Conservation (phyloP, 2,888 invertebrate species). For the Euphydryas editha region DNA sequence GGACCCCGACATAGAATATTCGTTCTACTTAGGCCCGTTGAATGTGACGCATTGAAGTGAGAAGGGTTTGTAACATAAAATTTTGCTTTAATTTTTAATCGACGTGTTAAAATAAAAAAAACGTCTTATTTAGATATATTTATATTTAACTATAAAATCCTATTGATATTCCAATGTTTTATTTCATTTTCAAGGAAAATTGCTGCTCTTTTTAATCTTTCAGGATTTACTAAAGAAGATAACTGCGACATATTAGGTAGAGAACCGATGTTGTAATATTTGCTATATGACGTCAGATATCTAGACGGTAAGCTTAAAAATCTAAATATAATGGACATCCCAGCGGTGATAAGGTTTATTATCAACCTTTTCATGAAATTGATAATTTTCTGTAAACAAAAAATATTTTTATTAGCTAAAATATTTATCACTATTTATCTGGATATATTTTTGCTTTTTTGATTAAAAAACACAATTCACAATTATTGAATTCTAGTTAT, state of each 20-base stretch:
- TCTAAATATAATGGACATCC: slow-evolving; percentile 51
- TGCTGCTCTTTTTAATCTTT: slow-evolving; percentile 76
- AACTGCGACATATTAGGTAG: slow-evolving; percentile 58
- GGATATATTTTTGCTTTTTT: not conserved
- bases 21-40: no score
- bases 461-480: no score
- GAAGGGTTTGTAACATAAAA: no score
- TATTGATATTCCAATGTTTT: slow-evolving; percentile 68
- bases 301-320: slow-evolving; percentile 73
- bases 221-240: slow-evolving; percentile 75
- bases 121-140: no score
- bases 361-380: slow-evolving; percentile 43
- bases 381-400: slow-evolving; percentile 45
- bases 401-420: slow-evolving; percentile 2
- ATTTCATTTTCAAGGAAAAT: slow-evolving; percentile 77
- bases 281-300: slow-evolving; percentile 81
- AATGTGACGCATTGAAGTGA: no score
- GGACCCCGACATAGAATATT: no score
- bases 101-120: no score
- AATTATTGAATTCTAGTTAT: no score
- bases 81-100: no score
- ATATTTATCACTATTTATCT: not conserved
- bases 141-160: not conserved
- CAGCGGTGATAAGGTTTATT: slow-evolving; percentile 45
- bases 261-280: slow-evolving; percentile 67